Conservation (phyloP, 2,797 vertebrate species). For the Psittacula echo region DNA sequence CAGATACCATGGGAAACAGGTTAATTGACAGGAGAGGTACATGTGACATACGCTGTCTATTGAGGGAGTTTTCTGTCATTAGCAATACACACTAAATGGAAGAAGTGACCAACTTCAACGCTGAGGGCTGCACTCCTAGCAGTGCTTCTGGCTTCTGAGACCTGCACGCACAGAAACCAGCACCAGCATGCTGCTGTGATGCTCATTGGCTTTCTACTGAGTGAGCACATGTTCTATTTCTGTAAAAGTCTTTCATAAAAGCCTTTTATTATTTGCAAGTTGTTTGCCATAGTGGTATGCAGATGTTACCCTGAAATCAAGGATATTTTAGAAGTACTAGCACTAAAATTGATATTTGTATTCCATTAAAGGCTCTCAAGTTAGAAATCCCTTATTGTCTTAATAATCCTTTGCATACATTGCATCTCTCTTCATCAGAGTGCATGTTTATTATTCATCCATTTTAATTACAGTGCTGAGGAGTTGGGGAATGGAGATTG, state of each 20-base stretch:
- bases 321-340: slow-evolving; percentile 23
- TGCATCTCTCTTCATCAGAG: not conserved
- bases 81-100: not conserved
- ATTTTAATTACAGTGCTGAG: not conserved
- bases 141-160: not conserved
- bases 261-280: not conserved
- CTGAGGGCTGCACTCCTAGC: not conserved
- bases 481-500: not conserved
- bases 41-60: not conserved
- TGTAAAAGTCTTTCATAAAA: not conserved
- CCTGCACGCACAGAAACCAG: not conserved
- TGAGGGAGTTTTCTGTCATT: not conserved
- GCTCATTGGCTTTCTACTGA: not conserved
- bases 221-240: not conserved
- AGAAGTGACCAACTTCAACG: not conserved
- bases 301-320: slow-evolving; percentile 25
- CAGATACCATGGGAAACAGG: not conserved
- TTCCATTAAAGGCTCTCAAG: slow-evolving; percentile 36
- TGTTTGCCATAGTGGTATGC: not conserved
- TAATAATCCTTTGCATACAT: slow-evolving; percentile 29
- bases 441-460: not conserved
- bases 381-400: slow-evolving; percentile 29
- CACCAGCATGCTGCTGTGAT: not conserved
- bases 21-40: not conserved
- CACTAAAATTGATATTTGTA: slow-evolving; percentile 29